Conservation (phyloP, 2,888 invertebrate genomes). For the Melipona bicolor region DNA sequence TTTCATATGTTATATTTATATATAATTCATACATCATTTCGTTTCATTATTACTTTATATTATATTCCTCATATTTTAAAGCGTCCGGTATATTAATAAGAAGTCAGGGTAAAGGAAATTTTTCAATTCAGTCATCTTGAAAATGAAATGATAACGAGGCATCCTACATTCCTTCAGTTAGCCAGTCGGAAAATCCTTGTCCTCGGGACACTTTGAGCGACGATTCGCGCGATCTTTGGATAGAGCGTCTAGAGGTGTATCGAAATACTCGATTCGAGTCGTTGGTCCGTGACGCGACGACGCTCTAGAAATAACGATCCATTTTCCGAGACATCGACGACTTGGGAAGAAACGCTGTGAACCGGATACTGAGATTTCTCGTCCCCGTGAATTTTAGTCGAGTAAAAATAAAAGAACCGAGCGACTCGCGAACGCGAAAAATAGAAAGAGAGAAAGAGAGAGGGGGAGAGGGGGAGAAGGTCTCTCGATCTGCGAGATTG, state of each 20-base stretch:
- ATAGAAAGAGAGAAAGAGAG: no score
- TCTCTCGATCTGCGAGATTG: neutral
- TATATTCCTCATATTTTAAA: no score
- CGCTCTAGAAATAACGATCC: slow-evolving; percentile 32
- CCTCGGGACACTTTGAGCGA: neutral
- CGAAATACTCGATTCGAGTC: slow-evolving; percentile 40
- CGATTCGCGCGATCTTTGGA: neutral
- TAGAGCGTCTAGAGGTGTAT: slow-evolving; percentile 10
- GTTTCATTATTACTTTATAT: no score
- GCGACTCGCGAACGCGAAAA: neutral
- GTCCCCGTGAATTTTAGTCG: neutral
- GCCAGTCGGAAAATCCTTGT: neutral
- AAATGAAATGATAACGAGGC: no score
- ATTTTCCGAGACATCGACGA: neutral
- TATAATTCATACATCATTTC: no score
- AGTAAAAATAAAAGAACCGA: neutral
- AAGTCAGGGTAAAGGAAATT: no score
- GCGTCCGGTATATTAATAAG: no score
- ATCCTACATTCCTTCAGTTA: no score
- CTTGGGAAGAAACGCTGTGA: neutral
- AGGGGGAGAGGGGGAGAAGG: neutral
- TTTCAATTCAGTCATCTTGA: no score
- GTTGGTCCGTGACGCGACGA: slow-evolving; percentile 34
- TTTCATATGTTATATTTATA: no score
- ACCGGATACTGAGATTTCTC: neutral